Conservation (phyloP, 2,888 invertebrate genomes). For the Keiferia lycopersicella region DNA sequence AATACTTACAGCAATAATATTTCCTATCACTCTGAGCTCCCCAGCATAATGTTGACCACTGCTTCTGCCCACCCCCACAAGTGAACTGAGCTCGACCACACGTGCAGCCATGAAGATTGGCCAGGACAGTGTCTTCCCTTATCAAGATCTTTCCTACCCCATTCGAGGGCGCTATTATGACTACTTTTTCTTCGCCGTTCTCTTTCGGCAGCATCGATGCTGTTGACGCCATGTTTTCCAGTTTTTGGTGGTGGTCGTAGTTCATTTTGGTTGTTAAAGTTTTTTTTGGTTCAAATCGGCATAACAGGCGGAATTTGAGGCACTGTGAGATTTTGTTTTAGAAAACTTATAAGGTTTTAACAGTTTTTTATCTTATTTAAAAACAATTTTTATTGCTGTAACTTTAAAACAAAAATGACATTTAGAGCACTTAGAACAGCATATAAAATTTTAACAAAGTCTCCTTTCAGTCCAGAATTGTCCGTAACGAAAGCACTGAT, state of each 20-base stretch:
- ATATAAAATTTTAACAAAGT: not conserved
- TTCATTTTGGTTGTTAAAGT: conserved; percentile 42
- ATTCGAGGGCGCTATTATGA: conserved; percentile 46
- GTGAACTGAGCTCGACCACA: conserved; percentile 66
- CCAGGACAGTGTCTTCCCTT: conserved; percentile 68
- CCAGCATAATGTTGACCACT: conserved; percentile 74
- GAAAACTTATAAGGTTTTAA: not conserved
- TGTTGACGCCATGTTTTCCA: conserved; percentile 45
- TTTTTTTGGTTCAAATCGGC: not conserved
- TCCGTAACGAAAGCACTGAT: not conserved
- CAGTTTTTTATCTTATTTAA: not conserved
- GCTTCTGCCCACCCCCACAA: conserved; percentile 62
- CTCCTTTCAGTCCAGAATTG: not conserved
- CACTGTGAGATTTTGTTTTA: not conserved
- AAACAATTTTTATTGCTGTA: too few species aligned
- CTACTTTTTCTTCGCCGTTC: conserved; percentile 47
- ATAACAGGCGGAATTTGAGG: not conserved
- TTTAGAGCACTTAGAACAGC: not conserved
- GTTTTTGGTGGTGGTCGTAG: conserved; percentile 35
- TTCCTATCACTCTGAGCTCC: conserved; percentile 64
- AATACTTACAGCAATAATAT: conserved; percentile 65
- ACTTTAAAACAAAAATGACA: too few species aligned
- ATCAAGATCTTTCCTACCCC: conserved; percentile 60
- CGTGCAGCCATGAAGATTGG: conserved; percentile 62
- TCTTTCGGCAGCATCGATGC: conserved; percentile 51